Base-by-base conservation (phyloP, 2,113 vertebrate species). In the Neopipo cinnamomea region DNA sequence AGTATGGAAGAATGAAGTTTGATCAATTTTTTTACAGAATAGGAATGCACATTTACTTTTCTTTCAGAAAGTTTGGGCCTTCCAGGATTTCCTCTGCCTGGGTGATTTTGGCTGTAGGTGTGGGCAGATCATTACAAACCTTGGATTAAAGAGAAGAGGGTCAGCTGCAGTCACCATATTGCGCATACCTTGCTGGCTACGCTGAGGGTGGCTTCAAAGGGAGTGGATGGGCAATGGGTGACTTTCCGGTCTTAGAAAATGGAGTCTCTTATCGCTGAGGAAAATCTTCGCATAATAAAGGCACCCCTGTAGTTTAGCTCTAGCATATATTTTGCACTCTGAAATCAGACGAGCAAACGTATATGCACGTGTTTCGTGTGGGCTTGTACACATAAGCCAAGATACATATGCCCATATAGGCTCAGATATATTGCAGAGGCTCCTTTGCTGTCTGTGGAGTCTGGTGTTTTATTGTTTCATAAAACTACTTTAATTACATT, bases 401-500 rank as follows among this genome's bases (percentile, higher is more conserved):
- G 52, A 65, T 39, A n/a, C 39, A 4, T 68, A 41, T 17, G 37
- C 59, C 67, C 76, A 31, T 73, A 73, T 76, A 83, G 78, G 46
- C 24, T 83, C 39, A 52, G 73, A 91, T 89, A 52, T 27, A 53
- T 71, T 63, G 58, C 85, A 83, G 52, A 76, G 63, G 82, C 80
- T 67, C 63, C 63, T 91, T 42, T 50, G 79, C 93, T 86, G 65
- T 89, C 88, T 88, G 86, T 74, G 81, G 62, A 89, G 63, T 83
- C 67, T 79, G 84, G n/a, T 90, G 90, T 56, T 92, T 89, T 93
- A 90, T 91, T 93, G 92, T 95, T 96, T 93, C 92, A 93, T 89
- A 92, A 95, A 97, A 86, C 89, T 63, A 49, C 55, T 67, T 91
- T 96, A 83, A 96, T 95, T 94, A 90, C 93, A 83, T 95, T 85